Evolutionary conservation across 1,140 invertebrate genomes (phyloP), one percentile per base, ranked within the genome.

Genomic region (Drosophila ironensis): DNA sequence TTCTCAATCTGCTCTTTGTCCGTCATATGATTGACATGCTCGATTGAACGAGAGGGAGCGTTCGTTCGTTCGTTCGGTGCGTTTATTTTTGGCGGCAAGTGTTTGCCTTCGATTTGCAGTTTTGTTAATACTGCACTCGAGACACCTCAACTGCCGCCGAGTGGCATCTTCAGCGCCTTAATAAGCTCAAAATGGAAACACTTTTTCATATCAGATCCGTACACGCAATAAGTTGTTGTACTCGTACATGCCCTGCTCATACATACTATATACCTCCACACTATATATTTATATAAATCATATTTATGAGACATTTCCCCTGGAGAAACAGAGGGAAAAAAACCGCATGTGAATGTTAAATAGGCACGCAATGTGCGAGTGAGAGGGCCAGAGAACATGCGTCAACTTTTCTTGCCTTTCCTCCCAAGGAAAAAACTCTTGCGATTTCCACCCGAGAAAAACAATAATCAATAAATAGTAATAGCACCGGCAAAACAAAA

Each of bases 101-200:
- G 60, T 64, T 64, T 64, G 42, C 60, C 12, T 64, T 64, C 14
- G 30, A 17, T 64, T 63, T 63, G 60, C 60, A 64, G 60, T 63
- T 64, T 64, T 64, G 60, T 64, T 64, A 64, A 64, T 64, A 64
- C 60, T 64, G 60, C 60, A 64, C 60, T 64, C 33, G 59, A 61
- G 24, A 63, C 59, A 48, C 59, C 59, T 63, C 17, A 12, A 33
- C 30, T 33, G n/a, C 28, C 3, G 28, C 27, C 25, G 19, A 16
- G 11, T 25, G 27, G 48, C 12, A 63, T 63, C 59, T 46, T 22
- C 11, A n/a, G 3, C 2, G 22, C 8, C 22, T 37, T 45, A 59
- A 61, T 59, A 61, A 60, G 54, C 54, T 24, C 6, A 42, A n/a
- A 22, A 42, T 0, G 1, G 7, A 12, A 40, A 27, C 27, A 17